Evolutionary conservation across 2,113 vertebrate species (phyloP).

Genomic region (Epinephelus cyanopodus): DNA sequence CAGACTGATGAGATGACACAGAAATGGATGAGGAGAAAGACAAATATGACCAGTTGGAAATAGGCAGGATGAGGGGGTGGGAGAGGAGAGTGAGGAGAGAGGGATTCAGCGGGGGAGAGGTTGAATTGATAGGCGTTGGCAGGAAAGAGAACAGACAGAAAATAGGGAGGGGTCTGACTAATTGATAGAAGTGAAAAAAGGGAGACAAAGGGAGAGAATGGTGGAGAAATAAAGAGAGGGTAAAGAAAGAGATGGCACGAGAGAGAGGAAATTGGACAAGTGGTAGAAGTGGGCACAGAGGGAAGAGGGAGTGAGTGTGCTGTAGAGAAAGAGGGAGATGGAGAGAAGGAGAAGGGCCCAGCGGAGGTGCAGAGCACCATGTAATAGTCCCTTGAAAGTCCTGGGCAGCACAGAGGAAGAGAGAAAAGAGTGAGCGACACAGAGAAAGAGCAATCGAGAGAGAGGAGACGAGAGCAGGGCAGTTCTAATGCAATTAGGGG

Average conservation of each 20-base stretch:
- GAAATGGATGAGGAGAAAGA: background rate
- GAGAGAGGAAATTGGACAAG: conserved; percentile 40
- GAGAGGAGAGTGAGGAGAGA: background rate
- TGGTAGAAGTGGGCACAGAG: conserved; percentile 15
- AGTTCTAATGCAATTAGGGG: conserved; percentile 80
- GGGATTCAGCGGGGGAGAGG: background rate
- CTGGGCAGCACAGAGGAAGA: conserved; percentile 47
- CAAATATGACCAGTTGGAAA: background rate
- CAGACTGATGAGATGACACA: background rate
- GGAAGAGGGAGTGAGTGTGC: conserved; percentile 13
- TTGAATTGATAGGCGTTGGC: conserved; percentile 37
- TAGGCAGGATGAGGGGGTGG: background rate
- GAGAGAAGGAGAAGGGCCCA: conserved; percentile 49
- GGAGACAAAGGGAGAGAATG: conserved; percentile 20
- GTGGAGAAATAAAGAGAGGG: background rate
- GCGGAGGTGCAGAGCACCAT: conserved; percentile 66
- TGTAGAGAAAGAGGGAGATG: conserved; percentile 9
- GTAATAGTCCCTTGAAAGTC: conserved; percentile 71
- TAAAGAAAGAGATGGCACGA: conserved; percentile 11
- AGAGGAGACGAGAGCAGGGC: conserved; percentile 63
- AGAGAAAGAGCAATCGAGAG: conserved; percentile 26
- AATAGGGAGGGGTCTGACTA: conserved; percentile 34
- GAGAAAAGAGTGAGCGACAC: conserved; percentile 48
- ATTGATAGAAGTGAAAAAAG: conserved; percentile 32
- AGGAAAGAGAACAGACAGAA: conserved; percentile 31